These are phyloP conservation scores for Lamellibrachia columna DNA, from an alignment of 2,888 invertebrate genomes.

Conservation along the genomic window DNA sequence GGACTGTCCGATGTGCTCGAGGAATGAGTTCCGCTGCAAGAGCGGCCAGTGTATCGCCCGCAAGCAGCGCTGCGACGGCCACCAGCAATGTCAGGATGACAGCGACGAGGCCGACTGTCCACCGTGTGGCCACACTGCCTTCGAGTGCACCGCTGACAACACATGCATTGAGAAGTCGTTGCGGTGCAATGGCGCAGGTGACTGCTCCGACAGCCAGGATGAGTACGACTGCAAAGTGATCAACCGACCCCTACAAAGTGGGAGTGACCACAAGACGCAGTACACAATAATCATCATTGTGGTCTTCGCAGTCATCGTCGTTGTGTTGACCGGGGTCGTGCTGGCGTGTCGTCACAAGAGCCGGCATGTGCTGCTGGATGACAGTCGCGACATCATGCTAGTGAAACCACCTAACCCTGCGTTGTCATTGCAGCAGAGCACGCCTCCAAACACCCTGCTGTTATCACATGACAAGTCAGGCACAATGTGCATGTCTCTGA, in stretches of 20 bases:
- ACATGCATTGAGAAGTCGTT: conserved; percentile 10
- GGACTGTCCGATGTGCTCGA: conserved; percentile 54
- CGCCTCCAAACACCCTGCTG: conserved; percentile 49
- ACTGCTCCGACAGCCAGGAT: conserved; percentile 59
- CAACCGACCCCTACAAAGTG: conserved; percentile 27
- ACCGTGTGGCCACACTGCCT: background rate
- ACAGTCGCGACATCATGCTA: conserved; percentile 49
- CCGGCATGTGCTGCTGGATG: conserved; percentile 45
- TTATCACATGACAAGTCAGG: conserved; percentile 49
- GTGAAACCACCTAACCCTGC: conserved; percentile 54
- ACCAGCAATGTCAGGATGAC: conserved; percentile 23
- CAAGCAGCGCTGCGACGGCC: conserved; percentile 69
- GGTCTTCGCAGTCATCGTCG: conserved; percentile 69
- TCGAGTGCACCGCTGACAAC: background rate
- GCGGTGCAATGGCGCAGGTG: conserved; percentile 54
- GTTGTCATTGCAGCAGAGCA: conserved; percentile 32
- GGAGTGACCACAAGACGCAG: conserved; percentile 47
- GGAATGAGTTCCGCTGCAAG: conserved; percentile 66
- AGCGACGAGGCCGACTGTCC: conserved; percentile 25
- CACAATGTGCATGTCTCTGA: conserved; percentile 37
- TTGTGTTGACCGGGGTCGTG: conserved; percentile 63
- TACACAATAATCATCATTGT: conserved; percentile 67
- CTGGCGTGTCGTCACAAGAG: conserved; percentile 57
- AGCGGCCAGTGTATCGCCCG: conserved; percentile 86
- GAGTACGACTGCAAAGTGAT: conserved; percentile 50